These are phyloP conservation scores for Oxygymnocypris stewartii DNA, from an alignment of 2,113 vertebrate species.

Conservation along the genomic window DNA sequence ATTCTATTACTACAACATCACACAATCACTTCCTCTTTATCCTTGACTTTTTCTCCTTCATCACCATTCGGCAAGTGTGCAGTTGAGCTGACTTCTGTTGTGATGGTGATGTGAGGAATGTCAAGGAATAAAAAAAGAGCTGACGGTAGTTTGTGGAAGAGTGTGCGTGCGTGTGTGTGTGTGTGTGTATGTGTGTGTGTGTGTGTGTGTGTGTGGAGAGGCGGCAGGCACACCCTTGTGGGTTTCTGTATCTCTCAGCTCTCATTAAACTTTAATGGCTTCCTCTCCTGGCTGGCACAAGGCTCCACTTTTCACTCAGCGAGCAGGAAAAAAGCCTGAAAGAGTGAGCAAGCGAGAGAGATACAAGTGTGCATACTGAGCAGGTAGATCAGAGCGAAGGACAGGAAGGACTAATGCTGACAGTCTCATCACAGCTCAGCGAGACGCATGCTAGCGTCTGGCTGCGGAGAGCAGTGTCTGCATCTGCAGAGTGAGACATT, in stretches of 20 bases:
- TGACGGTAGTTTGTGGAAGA: slow-evolving; percentile 27
- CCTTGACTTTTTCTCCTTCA: neutral
- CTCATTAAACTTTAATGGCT: slow-evolving; percentile 86
- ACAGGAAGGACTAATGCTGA: slow-evolving; percentile 36
- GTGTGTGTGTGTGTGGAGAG: no score
- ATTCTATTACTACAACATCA: neutral
- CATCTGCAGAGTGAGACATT: neutral
- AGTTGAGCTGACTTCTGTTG: neutral
- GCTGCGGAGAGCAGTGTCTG: neutral
- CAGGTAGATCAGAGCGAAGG: slow-evolving; percentile 31
- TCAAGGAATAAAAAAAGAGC: slow-evolving; percentile 31
- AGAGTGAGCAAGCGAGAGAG: slow-evolving; percentile 38
- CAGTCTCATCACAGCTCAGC: slow-evolving; percentile 12
- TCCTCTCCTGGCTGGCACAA: slow-evolving; percentile 75
- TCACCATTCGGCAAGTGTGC: slow-evolving; percentile 35
- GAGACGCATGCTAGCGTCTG: slow-evolving; percentile 30
- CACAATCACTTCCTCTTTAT: neutral
- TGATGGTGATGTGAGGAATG: slow-evolving; percentile 37
- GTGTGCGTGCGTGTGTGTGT: slow-evolving; percentile 42
- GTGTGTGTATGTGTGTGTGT: no score
- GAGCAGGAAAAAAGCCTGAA: slow-evolving; percentile 63
- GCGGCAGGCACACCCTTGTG: slow-evolving; percentile 80
- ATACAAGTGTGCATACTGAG: slow-evolving; percentile 36
- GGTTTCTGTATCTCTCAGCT: slow-evolving; percentile 82
- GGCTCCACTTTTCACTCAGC: slow-evolving; percentile 68